Base-by-base conservation (phyloP, 2,888 invertebrate genomes). In the Dendrolimus houi region DNA sequence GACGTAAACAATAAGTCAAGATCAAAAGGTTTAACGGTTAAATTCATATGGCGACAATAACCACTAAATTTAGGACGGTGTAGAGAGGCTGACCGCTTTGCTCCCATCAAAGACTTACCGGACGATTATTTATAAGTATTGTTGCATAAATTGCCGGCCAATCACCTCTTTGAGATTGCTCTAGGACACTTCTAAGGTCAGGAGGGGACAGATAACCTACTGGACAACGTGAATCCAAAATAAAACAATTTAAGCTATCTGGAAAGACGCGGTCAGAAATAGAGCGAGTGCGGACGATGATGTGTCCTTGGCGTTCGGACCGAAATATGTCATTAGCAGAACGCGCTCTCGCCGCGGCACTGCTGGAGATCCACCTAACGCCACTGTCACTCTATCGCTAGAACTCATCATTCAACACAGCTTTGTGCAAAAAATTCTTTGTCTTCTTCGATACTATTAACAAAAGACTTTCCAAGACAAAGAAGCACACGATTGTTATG, bases 201-300 rank as follows among this genome's bases (percentile, higher is more conserved):
- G 47, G 47, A 9, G 8, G 47, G 47, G 47, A 68, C 68, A 64
- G 71, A 80, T 78, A 85, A 83, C 83, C 83, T 79, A 74, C 81
- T 83, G 77, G 85, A 81, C 80, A 81, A 81, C 76, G 74, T 74
- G 74, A 70, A 75, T 79, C 71, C 63, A 75, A 87, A 88, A 88
- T 88, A 88, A 86, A 83, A 88, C 86, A 87, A 87, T 87, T 84
- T 85, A 80, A 83, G 86, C 81, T 85, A 85, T 87, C 85, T 85
- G 85, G 85, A 87, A 87, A 85, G 84, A 71, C 71, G 75, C 64
- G 70, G 76, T 77, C 75, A 72, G 76, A 88, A 87, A 87, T 87
- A 87, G 80, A 74, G 76, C 71, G 64, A 67, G 72, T 74, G 74
- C 77, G 79, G 77, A 76, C 79, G 77, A 83, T 80, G 85, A 83